Percentiles rank a stretch among this genome's conserved stretches.
Evolutionary conservation across 1,140 invertebrate species (phyloP).

Genomic region (Cyclina sinensis): DNA sequence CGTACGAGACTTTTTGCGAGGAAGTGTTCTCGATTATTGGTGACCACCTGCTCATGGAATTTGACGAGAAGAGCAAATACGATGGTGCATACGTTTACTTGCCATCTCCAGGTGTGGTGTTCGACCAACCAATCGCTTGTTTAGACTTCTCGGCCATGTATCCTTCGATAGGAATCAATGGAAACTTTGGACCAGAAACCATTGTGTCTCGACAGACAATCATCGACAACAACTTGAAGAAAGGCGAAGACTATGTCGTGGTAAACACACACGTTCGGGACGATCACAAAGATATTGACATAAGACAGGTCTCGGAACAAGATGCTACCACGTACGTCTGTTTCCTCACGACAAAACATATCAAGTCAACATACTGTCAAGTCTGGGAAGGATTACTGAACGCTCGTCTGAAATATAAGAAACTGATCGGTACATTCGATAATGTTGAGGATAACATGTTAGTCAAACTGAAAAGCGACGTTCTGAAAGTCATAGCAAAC

Average conservation of each 20-base stretch:
- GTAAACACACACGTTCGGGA: neutral
- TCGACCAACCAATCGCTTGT: neutral
- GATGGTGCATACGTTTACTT: neutral
- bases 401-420: neutral
- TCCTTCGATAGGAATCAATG: neutral
- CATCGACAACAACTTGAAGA: neutral
- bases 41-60: neutral
- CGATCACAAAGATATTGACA: neutral
- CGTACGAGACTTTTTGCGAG: neutral
- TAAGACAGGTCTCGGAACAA: neutral
- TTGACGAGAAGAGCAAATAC: slow-evolving; percentile 17
- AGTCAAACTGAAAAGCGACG: neutral
- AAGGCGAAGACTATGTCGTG: neutral
- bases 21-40: neutral
- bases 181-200: neutral
- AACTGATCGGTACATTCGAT: neutral
- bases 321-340: neutral
- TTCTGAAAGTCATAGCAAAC: neutral
- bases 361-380: neutral
- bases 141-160: slow-evolving; percentile 5
- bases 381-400: slow-evolving; percentile 8
- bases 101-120: neutral
- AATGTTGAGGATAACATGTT: neutral
- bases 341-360: neutral
- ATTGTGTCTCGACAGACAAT: neutral